Evolutionary conservation across 2,888 invertebrate species (phyloP), one percentile per base, ranked within the genome.

Genomic region (Ditula angustiorana): DNA sequence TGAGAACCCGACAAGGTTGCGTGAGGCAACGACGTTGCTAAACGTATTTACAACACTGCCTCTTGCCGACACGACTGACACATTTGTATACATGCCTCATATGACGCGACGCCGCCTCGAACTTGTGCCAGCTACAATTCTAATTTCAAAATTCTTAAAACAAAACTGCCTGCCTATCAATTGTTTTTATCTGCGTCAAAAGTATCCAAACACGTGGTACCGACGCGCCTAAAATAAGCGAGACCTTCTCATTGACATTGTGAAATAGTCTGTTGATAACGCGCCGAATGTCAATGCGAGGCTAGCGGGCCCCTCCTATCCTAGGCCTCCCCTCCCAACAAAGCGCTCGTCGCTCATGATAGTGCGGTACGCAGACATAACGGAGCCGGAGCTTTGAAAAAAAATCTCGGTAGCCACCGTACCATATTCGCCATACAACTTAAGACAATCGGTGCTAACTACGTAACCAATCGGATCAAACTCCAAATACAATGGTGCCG

Each of bases 181-280:
- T 23, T 57, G 49, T 61, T 61, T 61, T 46, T 28, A 53, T 55
- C 30, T 55, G 37, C 53, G 35, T 61, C 55, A 33, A 46, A 57
- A 71, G 67, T 67, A 70, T 60, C 69, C 74, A 79, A 79, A 83
- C 83, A 82, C 85, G 82, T 87, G 86, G 82, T 80, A 77, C 79
- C 70, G 67, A 77, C 80, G 75, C 79, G 79, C 85, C 88, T 80
- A 90, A 90, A 90, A 91, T 89, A 90, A 83, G 82, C 79, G 85
- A 88, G 92, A 90, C 92, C 92, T 92, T 92, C 92, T 92, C 92
- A 92, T 92, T 92, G 92, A 92, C 92, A 92, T 92, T 92, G 92
- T 92, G 92, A 90, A 92, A 92, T 92, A 91, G 88, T 87, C 86
- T 86, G 84, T 85, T 92, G 92, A 92, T 92, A 91, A 91, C 88